A percentile compares a stretch with the other conserved stretches of the same genome.
Conservation (phyloP, 2,888 invertebrate genomes). For the Zaprionus obscuricornis region DNA sequence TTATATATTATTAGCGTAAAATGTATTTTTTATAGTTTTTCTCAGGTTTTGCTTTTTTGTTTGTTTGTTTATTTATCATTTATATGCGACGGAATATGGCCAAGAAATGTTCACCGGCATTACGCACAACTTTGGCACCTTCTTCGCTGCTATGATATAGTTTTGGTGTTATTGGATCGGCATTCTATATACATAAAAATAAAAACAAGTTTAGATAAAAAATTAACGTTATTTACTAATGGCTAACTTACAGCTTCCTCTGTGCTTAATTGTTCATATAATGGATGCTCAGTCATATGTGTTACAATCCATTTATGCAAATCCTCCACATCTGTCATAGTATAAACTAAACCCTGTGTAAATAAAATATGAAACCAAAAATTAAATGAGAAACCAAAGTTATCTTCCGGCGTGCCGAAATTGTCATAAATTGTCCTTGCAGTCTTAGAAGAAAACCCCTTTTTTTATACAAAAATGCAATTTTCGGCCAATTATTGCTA, state of each 20-base stretch:
- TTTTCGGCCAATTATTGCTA: no score
- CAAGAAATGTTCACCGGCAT: constrained; percentile 95
- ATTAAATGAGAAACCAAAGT: no score
- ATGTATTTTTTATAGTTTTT: no score
- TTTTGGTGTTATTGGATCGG: constrained; percentile 94
- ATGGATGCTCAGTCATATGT: constrained; percentile 95
- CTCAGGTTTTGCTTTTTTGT: no score
- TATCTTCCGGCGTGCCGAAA: no score
- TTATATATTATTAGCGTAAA: constrained; percentile 18
- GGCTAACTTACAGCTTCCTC: constrained; percentile 89
- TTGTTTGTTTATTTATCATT: no score
- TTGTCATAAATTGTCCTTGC: no score
- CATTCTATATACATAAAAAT: constrained; percentile 84
- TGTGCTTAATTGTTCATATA: constrained; percentile 90
- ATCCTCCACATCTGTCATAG: constrained; percentile 98
- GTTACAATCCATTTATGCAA: constrained; percentile 98
- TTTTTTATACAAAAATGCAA: no score
- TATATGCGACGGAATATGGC: constrained; percentile 95
- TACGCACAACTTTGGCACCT: constrained; percentile 98
- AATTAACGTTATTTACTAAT: no score
- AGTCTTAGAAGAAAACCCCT: no score
- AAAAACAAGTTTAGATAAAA: not conserved
- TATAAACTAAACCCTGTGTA: constrained; percentile 93
- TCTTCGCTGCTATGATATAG: constrained; percentile 97
- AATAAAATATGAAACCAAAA: no score